Evolutionary conservation across 2,113 vertebrate genomes (phyloP), one percentile per base, ranked within the genome.

Genomic region (Carettochelys insculpta): DNA sequence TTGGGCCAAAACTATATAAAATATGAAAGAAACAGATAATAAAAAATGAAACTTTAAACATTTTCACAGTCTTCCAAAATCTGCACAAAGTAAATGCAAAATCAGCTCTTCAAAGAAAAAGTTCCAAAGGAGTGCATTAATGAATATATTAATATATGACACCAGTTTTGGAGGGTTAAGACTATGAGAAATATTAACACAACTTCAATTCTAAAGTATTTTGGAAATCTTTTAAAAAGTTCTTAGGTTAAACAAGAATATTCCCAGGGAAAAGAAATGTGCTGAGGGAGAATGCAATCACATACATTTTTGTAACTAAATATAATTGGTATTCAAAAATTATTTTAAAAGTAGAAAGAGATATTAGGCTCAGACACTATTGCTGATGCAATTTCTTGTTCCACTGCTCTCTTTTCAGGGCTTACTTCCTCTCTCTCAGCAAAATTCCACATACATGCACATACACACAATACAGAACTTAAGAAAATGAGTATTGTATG

Each of bases 1-100:
- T 51, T 54, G 38, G 38, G 22, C 14, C 7, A 77, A 87, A 95
- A 76, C 29, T 16, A 56, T 11, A 82, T 68, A 93, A 93, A 85
- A 61, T 34, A 80, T 17, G 0, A 83, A 79, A 56, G 45, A 61
- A 94, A 91, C 76, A 50, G 53, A 48, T 52, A 41, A 41, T 1
- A 22, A 50, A 78, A 56, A 34, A 68, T 14, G 12, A 48, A 83
- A 38, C 1, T 19, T 85, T 50, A 82, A 54, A 65, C 0, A 8
- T 52, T n/a, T 78, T 5, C 71, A 77, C 11, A 1, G 14, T 12
- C 3, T 10, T 78, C 56, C 38, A 77, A 58, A 13, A 86, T 27
- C 38, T 27, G 38, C 34, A 27, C 25, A 85, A 88, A 43, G 13
- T 82, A 84, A 88, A 80, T 29, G 3, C 3, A 88, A 91, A 58